Base-by-base conservation (phyloP, 2,888 invertebrate genomes). In the Cosmorhoe ocellata region DNA sequence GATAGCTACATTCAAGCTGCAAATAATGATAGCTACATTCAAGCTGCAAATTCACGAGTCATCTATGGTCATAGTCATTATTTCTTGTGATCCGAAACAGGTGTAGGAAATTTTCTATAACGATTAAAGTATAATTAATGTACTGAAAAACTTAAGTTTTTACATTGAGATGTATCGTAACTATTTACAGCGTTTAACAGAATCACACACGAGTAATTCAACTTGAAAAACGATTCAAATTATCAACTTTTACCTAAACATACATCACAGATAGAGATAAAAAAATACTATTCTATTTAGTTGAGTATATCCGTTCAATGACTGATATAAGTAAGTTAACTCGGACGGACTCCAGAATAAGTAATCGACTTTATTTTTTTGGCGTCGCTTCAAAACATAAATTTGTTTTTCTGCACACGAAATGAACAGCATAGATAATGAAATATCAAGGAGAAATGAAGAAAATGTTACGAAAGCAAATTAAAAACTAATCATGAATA, bases 221-320 rank as follows among this genome's bases (percentile, higher is more conserved):
- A 70, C 69, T 74, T 76, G 74, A 69, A 70, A 71, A 75, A 77
- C 71, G 75, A 84, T 84, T 85, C 79, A 79, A 80, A 79, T 79
- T 70, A 84, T 83, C 70, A 81, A 81, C 82, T 89, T 89, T 87
- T 84, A 85, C 88, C 88, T 89, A 87, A 87, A 83, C 75, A 85
- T 87, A 89, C 78, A 89, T 89, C 89, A 89, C 89, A 89, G 88
- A 85, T 88, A 79, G 81, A 84, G 79, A 79, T 79, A 84, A 80
- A 83, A 79, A 82, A 77, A 66, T 65, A 71, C 64, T 66, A 67
- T 64, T 58, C 63, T 71, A 74, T 71, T 61, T 60, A 44, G 5
- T 56, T 26, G 34, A 40, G 47, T 54, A 56, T 56, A 56, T 59
- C 48, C 42, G 54, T 39, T 51, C 43, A 45, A 55, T 38, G 47